These are phyloP conservation scores for Drosophila paracracens DNA, from an alignment of 2,888 invertebrate species.

Conservation along the genomic window DNA sequence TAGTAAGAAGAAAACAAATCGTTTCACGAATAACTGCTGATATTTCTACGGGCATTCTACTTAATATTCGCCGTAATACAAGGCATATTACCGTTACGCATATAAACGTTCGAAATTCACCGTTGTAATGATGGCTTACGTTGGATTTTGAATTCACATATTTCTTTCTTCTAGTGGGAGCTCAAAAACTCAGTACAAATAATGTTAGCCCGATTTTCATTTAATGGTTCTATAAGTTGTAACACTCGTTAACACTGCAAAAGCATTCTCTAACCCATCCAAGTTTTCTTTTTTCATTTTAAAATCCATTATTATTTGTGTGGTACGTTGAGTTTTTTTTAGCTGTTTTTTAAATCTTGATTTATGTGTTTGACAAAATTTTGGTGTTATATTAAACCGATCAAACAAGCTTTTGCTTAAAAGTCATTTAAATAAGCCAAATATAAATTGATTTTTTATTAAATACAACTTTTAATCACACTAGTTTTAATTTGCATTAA, in stretches of 20 bases:
- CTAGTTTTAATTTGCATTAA: neutral
- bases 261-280: neutral
- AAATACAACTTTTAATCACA: neutral
- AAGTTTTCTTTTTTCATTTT: neutral
- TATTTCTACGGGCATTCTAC: neutral
- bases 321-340: neutral
- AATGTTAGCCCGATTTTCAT: neutral
- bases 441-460: neutral
- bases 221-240: neutral
- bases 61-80: neutral
- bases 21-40: conserved; percentile 22
- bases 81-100: neutral
- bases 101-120: neutral
- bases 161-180: conserved; percentile 5
- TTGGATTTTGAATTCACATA: neutral
- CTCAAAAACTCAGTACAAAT: conserved; percentile 19
- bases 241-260: neutral
- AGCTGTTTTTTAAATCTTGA: neutral
- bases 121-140: neutral
- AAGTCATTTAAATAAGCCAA: conserved; percentile 2
- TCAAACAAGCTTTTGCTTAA: conserved; percentile 1
- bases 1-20: neutral
- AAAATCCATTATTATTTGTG: neutral
- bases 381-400: neutral
- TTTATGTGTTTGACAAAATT: neutral